These are phyloP conservation scores for Metopolophium dirhodum DNA, from an alignment of 1,140 invertebrate genomes.

Conservation along the genomic window DNA sequence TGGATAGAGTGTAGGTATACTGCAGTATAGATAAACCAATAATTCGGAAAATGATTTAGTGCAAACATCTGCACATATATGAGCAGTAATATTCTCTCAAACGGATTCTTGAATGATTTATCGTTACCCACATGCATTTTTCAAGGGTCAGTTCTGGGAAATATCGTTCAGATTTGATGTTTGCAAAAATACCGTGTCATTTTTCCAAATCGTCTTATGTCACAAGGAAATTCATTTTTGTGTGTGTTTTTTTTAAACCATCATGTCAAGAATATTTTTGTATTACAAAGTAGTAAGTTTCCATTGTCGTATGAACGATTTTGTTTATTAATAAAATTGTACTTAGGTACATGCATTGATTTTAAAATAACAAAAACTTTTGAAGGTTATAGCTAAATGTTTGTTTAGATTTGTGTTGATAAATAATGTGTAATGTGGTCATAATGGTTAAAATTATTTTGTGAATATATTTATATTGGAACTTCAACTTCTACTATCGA, in stretches of 20 bases:
- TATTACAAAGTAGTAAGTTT: neutral
- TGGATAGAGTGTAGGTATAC: neutral
- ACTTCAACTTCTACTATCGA: neutral
- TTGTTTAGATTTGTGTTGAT: too few relatives aligned
- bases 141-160: conserved; percentile 1
- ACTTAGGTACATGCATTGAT: too few relatives aligned
- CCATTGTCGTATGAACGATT: neutral
- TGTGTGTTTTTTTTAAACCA: neutral
- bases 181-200: neutral
- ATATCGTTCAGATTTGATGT: neutral
- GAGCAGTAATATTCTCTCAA: neutral
- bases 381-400: neutral
- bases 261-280: neutral
- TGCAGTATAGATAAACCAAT: neutral
- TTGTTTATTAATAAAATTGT: neutral
- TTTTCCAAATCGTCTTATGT: neutral
- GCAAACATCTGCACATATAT: neutral
- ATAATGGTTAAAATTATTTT: neutral
- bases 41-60: neutral
- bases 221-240: neutral
- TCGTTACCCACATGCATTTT: neutral
- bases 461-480: neutral
- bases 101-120: neutral
- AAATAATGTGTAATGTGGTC: too few relatives aligned
- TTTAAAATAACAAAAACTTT: too few relatives aligned